Evolutionary conservation across 2,888 invertebrate genomes (phyloP).

Genomic region (Cotesia congregata): DNA sequence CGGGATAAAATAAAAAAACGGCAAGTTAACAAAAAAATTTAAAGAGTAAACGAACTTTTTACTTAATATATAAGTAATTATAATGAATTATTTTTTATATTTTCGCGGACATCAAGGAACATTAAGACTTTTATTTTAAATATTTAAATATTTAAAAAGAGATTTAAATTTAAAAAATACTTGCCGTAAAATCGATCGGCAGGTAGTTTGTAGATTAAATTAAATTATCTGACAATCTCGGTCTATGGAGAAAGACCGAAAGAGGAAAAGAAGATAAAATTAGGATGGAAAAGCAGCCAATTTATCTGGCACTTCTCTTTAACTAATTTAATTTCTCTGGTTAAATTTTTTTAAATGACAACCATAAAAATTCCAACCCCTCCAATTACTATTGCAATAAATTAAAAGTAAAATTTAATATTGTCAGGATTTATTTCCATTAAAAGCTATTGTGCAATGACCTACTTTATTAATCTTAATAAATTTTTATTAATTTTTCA

Average conservation of each 20-base stretch:
- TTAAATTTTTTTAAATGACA: not conserved
- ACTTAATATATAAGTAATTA: too few species aligned
- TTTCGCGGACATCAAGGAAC: too few species aligned
- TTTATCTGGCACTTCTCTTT: conserved; percentile 17
- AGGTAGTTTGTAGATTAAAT: conserved; percentile 9
- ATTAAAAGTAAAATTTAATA: too few species aligned
- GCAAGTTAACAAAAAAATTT: not conserved
- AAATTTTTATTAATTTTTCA: not conserved
- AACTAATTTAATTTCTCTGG: conserved; percentile 12
- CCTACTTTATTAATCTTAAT: not conserved
- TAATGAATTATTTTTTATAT: too few species aligned
- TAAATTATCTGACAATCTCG: conserved; percentile 15
- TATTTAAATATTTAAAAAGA: not conserved
- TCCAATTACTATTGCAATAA: not conserved
- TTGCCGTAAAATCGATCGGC: conserved; percentile 1
- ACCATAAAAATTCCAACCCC: conserved; percentile 8
- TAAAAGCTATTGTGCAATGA: not conserved
- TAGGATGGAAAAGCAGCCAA: conserved; percentile 14
- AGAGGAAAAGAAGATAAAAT: not conserved
- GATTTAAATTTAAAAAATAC: conserved; percentile 3
- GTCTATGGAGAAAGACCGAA: not conserved
- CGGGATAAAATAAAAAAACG: not conserved
- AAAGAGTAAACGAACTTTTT: too few species aligned
- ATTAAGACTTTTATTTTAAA: not conserved
- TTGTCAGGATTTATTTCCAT: not conserved